Evolutionary conservation across 35 echinoderm and acorn worm species (phyloP), one percentile per base, ranked within the genome.

Genomic region (Ophiothrix spiculata): DNA sequence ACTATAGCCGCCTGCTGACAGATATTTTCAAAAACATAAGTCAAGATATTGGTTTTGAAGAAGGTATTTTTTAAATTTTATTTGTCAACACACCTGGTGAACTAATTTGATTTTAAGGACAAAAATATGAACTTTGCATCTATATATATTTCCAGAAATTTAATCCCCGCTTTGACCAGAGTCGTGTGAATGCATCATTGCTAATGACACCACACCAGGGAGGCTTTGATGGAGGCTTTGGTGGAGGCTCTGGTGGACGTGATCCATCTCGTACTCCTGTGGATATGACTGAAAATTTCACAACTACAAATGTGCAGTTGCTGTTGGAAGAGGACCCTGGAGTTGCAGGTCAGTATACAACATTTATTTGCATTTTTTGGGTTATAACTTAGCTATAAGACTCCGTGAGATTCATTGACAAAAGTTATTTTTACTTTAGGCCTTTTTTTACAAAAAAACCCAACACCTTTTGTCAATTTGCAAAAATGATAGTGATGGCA

Each of bases 311-410:
- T 28, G 56, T 91, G 0, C 90, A 97, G 76, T 82, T 97, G 0
- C 87, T 97, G 29, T 31, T 97, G 29, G 88, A 91, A 74, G 95
- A 93, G 81, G 95, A 97, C 46, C 95, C 95, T 80, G 95, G 95
- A n/a, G 76, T 93, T 33, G 56, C 88, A 77, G 95, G 95, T 93
- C 80, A 80, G 86, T 31, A 97, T n/a, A n/a, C 84, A 64, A 56
- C 85, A 1, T 56, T 81, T 28, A n/a, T n/a, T n/a, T n/a, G n/a
- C n/a, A n/a, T n/a, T n/a, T n/a, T n/a, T n/a, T n/a, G n/a, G n/a
- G n/a, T n/a, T n/a, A n/a, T n/a, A n/a, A n/a, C n/a, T n/a, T n/a
- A n/a, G n/a, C n/a, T n/a, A n/a, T n/a, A n/a, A n/a, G n/a, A n/a
- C n/a, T n/a, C n/a, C n/a, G n/a, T n/a, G n/a, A n/a, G n/a, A n/a